Percentiles rank a stretch among this genome's conserved stretches.
Evolutionary conservation across 1,140 invertebrate species (phyloP).

Genomic region (Sogatella furcifera): DNA sequence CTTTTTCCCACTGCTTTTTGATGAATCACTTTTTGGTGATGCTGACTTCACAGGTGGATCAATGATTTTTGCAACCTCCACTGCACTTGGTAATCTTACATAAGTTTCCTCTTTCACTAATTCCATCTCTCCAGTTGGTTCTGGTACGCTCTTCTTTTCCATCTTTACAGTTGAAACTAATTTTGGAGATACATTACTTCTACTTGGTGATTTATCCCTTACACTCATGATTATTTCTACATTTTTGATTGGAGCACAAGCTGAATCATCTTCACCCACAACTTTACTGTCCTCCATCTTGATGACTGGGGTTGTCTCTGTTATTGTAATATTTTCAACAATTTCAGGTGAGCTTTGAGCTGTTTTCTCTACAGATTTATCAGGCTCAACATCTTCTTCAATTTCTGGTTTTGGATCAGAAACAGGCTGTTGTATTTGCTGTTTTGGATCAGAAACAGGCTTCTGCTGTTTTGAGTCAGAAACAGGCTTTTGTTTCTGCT

Average conservation of each 20-base stretch:
- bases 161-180: constrained; percentile 22
- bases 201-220: constrained; percentile 24
- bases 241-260: constrained; percentile 12
- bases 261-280: too few species aligned
- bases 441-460: too few species aligned
- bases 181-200: not conserved
- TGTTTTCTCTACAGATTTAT: too few species aligned
- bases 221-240: constrained; percentile 30
- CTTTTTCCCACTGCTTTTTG: not conserved
- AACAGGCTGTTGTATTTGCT: too few species aligned
- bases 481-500: too few species aligned
- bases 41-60: constrained; percentile 1
- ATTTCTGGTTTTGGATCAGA: too few species aligned
- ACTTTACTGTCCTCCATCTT: too few species aligned
- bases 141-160: constrained; percentile 19
- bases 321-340: too few species aligned
- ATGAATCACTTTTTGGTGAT: constrained; percentile 4
- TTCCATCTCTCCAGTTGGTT: constrained; percentile 12
- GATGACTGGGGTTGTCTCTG: too few species aligned
- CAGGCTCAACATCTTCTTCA: too few species aligned
- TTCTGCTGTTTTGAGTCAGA: too few species aligned
- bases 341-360: too few species aligned
- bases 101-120: constrained; percentile 25
- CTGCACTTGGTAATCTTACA: constrained; percentile 22
- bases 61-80: constrained; percentile 10